Conservation (phyloP, 2,888 invertebrate genomes). For the Rhynchonema sp. region DNA sequence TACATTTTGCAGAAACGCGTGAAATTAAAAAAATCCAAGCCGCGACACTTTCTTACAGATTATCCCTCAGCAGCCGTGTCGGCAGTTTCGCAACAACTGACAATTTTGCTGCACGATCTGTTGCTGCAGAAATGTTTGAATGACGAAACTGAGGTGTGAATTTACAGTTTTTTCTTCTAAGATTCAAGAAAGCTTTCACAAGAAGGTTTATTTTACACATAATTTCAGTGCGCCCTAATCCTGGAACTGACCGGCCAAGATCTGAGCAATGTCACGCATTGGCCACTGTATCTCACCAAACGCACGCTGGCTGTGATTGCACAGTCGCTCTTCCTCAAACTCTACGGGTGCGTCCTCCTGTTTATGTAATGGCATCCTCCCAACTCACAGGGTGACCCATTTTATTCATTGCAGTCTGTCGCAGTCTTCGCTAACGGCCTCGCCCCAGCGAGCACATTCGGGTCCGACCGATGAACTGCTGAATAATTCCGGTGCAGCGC, state of each 20-base stretch:
- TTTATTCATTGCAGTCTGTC: no score
- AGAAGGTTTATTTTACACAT: no score
- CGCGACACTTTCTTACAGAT: background rate
- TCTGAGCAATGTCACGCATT: background rate
- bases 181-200: no score
- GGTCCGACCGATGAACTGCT: no score
- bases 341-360: background rate
- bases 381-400: background rate
- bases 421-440: no score
- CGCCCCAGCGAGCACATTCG: no score
- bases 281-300: background rate
- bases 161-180: background rate
- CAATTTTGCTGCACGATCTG: background rate
- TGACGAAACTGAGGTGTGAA: background rate
- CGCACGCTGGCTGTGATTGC: background rate
- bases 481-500: no score
- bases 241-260: background rate
- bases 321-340: background rate
- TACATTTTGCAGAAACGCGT: no score
- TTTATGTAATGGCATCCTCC: background rate
- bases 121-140: background rate
- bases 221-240: background rate
- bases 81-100: background rate
- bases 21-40: no score
- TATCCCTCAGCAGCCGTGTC: background rate